A percentile compares a stretch with the other conserved stretches of the same genome.
phyloP scores from a whole-genome alignment of 2,797 vertebrate genomes.

The Sarcophilus harrisii region DNA sequence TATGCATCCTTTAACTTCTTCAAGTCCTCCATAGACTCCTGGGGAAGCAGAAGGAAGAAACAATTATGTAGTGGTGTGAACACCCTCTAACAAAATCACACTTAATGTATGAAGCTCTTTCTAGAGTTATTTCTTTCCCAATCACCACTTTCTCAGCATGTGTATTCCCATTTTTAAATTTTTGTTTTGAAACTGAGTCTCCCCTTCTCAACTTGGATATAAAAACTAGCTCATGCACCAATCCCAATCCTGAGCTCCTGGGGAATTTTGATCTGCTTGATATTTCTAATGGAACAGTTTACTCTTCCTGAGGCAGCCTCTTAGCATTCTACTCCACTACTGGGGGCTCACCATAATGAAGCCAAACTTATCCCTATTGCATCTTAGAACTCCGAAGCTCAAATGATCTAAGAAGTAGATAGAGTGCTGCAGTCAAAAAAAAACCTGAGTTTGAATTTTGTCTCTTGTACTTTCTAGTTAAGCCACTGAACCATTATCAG shows the following conservation, averaged over 20 bases:
- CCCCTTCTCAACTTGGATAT: not conserved
- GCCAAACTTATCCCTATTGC: not conserved
- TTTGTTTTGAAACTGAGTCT: not conserved
- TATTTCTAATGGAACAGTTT: not conserved
- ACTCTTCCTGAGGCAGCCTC: not conserved
- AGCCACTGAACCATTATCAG: not conserved
- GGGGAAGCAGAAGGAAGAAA: not conserved
- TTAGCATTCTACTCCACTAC: not conserved
- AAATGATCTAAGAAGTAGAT: not conserved
- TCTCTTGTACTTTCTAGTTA: not conserved
- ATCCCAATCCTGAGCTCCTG: not conserved
- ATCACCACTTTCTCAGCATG: not conserved
- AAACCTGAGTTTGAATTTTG: not conserved
- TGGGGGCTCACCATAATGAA: not conserved
- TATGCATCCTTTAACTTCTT: not conserved
- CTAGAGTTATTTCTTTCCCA: not conserved
- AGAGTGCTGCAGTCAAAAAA: not conserved
- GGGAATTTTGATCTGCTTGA: not conserved
- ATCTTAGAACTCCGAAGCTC: not conserved
- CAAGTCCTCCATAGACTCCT: not conserved
- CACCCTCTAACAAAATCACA: not conserved
- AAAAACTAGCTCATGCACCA: too few relatives aligned
- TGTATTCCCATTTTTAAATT: not conserved
- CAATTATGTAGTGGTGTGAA: not conserved
- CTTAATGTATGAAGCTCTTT: not conserved